Evolutionary conservation across 2,888 invertebrate genomes (phyloP), one percentile per base, ranked within the genome.

Genomic region (Caenorhabditis zanzibari): DNA sequence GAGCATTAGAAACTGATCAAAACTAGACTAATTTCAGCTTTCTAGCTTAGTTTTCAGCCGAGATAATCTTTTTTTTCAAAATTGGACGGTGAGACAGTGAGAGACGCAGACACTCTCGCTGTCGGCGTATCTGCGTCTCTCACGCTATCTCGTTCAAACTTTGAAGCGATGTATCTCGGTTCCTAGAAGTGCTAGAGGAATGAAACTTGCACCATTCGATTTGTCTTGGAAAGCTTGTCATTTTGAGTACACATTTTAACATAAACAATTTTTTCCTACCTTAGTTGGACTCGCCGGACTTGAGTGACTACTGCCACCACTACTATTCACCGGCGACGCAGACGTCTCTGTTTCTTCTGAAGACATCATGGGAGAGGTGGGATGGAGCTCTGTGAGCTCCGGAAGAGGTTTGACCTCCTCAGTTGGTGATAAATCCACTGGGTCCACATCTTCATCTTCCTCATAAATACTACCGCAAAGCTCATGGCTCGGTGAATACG

Each of bases 391-490:
- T 0, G 47, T 12, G n/a, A 77, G 61, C 32, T 71, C 77, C 0
- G 66, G 66, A 2, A 75, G 38, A 9, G 66, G 66, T 49, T 75
- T 66, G 10, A 47, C 4, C 74, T 83, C 82, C 26, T 79, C 82
- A 68, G 63, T 71, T 3, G 82, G 82, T n/a, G 82, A 83, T 7
- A 69, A 54, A 52, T 83, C 77, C 0, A 54, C 54, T 16, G 47
- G 26, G n/a, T 63, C 73, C 9, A 64, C 61, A 26, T 83, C 83
- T 24, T 80, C 83, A 47, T 80, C 79, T 22, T 83, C 83, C 32
- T 79, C 83, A 54, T 80, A 80, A 32, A 82, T 82, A 26, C 82
- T 82, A 0, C 82, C 82, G 26, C 69, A 82, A 7, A 82, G 52
- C n/a, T 82, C 82, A 7, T 82, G 82, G 26, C 79, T 77, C 1